Percentiles rank a stretch among this genome's conserved stretches.
These are phyloP conservation scores for Oscheius sp. DNA, from an alignment of 2,888 invertebrate species.

Conservation along the genomic window DNA sequence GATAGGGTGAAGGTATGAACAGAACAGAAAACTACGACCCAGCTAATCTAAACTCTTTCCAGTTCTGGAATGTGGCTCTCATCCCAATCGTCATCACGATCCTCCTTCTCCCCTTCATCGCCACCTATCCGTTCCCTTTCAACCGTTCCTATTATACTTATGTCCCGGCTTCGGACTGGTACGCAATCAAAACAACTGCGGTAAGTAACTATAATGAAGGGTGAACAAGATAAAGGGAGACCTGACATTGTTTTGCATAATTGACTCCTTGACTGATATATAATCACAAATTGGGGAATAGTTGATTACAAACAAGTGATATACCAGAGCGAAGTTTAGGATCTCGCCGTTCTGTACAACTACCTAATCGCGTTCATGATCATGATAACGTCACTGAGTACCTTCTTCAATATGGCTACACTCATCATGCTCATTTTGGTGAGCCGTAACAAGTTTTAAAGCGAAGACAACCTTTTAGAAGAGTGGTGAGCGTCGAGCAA, in stretches of 20 bases:
- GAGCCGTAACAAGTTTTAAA: neutral
- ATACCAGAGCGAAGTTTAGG: neutral
- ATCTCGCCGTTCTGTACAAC: slow-evolving; percentile 7
- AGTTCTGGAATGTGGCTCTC: slow-evolving; percentile 4
- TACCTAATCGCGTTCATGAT: slow-evolving; percentile 15
- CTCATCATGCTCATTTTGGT: slow-evolving; percentile 18
- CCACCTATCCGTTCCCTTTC: slow-evolving; percentile 2
- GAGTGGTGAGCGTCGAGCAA: slow-evolving; percentile 3
- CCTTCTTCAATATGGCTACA: slow-evolving; percentile 11
- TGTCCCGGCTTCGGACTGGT: slow-evolving; percentile 3
- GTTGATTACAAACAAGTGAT: too few relatives aligned
- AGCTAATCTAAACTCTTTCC: neutral
- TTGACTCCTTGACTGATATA: too few relatives aligned
- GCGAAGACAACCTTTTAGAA: slow-evolving; percentile 1
- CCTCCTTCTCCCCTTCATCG: slow-evolving; percentile 17
- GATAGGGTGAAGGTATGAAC: too few relatives aligned
- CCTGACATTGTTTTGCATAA: too few relatives aligned
- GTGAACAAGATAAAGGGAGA: too few relatives aligned
- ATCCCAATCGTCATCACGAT: slow-evolving; percentile 10
- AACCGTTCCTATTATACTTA: slow-evolving; percentile 5
- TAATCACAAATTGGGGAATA: too few relatives aligned
- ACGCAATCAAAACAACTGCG: slow-evolving; percentile 21
- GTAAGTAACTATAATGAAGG: slow-evolving; percentile 6
- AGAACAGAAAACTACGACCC: too few relatives aligned
- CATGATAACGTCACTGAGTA: neutral